Base-by-base conservation (phyloP, 2,113 vertebrate genomes). In the Spermophilus dauricus region DNA sequence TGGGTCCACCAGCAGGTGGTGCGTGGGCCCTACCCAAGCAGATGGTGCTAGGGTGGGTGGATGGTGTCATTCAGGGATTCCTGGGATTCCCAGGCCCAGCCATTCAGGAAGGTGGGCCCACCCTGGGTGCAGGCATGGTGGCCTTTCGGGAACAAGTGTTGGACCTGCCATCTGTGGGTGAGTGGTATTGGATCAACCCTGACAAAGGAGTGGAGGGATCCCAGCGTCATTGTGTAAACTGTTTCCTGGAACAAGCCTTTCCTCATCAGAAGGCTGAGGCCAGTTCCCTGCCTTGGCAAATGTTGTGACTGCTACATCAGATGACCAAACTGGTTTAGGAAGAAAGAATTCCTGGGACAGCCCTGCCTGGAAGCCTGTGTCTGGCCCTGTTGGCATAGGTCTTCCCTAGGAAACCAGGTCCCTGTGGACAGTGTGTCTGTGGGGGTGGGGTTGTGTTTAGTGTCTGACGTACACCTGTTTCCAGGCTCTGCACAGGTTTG, bases 301-400 rank as follows among this genome's bases (percentile, higher is more conserved):
- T 76, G 12, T 58, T 75, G 32, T 73, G 61, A 73, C 56, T 93
- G 32, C 75, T 83, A 13, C 45, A 20, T 76, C 51, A 92, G 48
- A 89, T 86, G 56, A 24, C 76, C 63, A 65, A 24, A 48, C 95
- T 90, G 92, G 85, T 88, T 91, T 70, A 73, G 95, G 85, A 80
- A 93, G 80, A 69, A 92, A 85, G 30, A 78, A 70, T 72, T 69
- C 69, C 65, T 18, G 26, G 51, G 39, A 42, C 93, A 85, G 82
- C 91, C 84, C 75, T 89, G 5, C 42, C 89, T 53, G 13, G n/a
- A 61, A 58, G 14, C n/a, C n/a, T 81, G 56, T 75, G 81, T 72
- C 56, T 58, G 63, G 37, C 32, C n/a, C 48, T 83, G 20, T 5
- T 70, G 65, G 22, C 24, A 8, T 28, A 45, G 78, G 51, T 32